Conservation (phyloP, 2,888 invertebrate species). For the Pinctada fucata region DNA sequence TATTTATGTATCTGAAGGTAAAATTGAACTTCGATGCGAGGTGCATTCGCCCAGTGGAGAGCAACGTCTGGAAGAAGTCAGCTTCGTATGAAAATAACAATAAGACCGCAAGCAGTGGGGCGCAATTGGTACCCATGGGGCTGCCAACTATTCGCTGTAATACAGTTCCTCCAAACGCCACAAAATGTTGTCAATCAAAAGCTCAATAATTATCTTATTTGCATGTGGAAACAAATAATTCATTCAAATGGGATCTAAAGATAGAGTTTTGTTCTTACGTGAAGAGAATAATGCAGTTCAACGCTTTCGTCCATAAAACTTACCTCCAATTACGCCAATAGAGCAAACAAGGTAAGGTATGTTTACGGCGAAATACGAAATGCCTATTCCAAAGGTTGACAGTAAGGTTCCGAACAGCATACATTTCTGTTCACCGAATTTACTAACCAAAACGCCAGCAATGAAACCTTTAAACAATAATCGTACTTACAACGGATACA, state of each 20-base stretch:
- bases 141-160: too few species aligned
- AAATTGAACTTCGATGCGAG: too few species aligned
- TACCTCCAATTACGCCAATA: constrained; percentile 29
- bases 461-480: constrained; percentile 19
- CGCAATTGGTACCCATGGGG: too few species aligned
- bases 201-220: not conserved
- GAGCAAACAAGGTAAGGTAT: constrained; percentile 14
- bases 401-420: constrained; percentile 23
- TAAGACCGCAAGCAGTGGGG: too few species aligned
- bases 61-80: too few species aligned
- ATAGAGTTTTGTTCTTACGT: too few species aligned
- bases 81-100: too few species aligned
- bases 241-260: not conserved
- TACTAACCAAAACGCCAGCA: constrained; percentile 18
- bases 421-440: constrained; percentile 19
- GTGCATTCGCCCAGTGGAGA: too few species aligned
- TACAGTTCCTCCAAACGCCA: too few species aligned
- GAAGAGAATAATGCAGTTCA: too few species aligned
- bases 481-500: too few species aligned
- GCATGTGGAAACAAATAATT: not conserved
- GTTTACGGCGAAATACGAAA: constrained; percentile 23
- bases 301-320: not conserved
- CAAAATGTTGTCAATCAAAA: not conserved
- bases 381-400: constrained; percentile 8
- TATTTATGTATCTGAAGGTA: too few species aligned